A percentile compares a stretch with the other conserved stretches of the same genome.
phyloP scores from a whole-genome alignment of 1,140 invertebrate species.

The Neodiprion virginianus region DNA sequence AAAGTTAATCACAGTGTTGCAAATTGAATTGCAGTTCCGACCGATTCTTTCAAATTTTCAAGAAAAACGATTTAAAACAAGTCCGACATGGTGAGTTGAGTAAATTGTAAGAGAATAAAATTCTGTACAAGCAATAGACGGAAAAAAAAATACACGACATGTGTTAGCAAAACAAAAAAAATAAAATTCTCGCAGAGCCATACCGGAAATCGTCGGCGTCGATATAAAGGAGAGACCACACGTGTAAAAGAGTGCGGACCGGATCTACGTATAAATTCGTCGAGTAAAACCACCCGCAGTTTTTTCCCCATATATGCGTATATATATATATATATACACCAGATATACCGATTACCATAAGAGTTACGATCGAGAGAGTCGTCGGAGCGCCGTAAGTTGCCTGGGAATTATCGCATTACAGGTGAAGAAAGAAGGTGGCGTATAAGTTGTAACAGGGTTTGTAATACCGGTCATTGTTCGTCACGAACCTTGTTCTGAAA shows the following conservation, averaged over 20 bases:
- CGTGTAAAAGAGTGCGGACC: not conserved
- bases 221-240: not conserved
- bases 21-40: no score
- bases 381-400: not conserved
- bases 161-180: not conserved
- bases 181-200: not conserved
- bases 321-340: no score
- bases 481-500: not conserved
- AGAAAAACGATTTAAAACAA: no score
- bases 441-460: not conserved
- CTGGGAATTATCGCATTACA: slow-evolving; percentile 1
- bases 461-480: not conserved
- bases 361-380: not conserved
- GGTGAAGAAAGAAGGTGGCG: not conserved
- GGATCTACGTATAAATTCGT: no score
- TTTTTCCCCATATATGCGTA: not conserved
- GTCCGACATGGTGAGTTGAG: no score
- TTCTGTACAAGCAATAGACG: no score
- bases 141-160: not conserved
- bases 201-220: not conserved
- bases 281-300: not conserved
- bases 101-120: no score
- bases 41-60: no score
- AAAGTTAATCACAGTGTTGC: no score
- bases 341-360: not conserved